Percentiles rank a stretch among this genome's conserved stretches.
phyloP scores from a whole-genome alignment of 2,888 invertebrate genomes.

The Perizoma flavofasciatum region DNA sequence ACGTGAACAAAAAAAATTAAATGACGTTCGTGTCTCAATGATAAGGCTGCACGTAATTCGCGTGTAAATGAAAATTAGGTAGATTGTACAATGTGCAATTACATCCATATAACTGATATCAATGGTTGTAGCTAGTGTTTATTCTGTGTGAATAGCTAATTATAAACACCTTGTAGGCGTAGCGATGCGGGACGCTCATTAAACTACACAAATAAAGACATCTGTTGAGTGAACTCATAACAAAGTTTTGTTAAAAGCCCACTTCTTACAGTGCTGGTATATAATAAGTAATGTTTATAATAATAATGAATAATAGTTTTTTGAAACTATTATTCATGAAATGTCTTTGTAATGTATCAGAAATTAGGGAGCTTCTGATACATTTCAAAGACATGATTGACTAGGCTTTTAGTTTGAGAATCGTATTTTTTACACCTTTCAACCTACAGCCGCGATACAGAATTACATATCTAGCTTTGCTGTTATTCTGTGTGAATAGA shows the following conservation, averaged over 20 bases:
- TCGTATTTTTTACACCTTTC: too few relatives aligned
- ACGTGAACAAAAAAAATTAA: conserved; percentile 13
- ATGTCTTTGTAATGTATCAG: too few relatives aligned
- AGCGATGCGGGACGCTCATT: conserved; percentile 30
- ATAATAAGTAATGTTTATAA: too few relatives aligned
- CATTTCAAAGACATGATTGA: too few relatives aligned
- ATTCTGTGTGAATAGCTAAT: conserved; percentile 41
- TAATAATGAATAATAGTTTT: too few relatives aligned
- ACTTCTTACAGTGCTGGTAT: not conserved
- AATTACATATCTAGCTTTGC: too few relatives aligned
- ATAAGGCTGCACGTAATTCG: conserved; percentile 45
- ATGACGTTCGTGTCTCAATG: conserved; percentile 23
- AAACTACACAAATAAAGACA: conserved; percentile 11
- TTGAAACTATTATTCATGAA: too few relatives aligned
- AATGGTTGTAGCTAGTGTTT: conserved; percentile 31
- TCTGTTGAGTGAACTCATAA: conserved; percentile 10
- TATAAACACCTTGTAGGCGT: conserved; percentile 54
- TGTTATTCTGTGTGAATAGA: too few relatives aligned
- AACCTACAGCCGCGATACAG: too few relatives aligned
- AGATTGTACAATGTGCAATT: conserved; percentile 53
- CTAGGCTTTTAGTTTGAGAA: too few relatives aligned
- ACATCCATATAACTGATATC: conserved; percentile 56
- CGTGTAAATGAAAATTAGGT: conserved; percentile 62
- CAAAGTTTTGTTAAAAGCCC: conserved; percentile 1
- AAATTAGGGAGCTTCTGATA: too few relatives aligned